Conservation (phyloP, 2,797 vertebrate genomes). For the Orientallactaga sibirica region DNA sequence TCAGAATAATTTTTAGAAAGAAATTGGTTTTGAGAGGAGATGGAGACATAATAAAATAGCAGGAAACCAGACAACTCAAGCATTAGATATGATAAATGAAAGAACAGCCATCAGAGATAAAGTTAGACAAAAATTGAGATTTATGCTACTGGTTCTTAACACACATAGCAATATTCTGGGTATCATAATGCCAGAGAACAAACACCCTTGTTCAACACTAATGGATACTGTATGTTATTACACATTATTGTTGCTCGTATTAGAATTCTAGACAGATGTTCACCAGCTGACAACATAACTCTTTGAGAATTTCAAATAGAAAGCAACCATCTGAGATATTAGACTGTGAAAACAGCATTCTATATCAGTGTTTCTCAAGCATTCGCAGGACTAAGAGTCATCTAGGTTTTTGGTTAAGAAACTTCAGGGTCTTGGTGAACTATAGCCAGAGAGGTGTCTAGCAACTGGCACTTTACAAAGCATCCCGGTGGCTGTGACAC, state of each 20-base stretch:
- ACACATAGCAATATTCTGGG: constrained; percentile 68
- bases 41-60: constrained; percentile 57
- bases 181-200: constrained; percentile 71
- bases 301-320: constrained; percentile 75
- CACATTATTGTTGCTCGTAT: constrained; percentile 68
- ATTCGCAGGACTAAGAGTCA: constrained; percentile 42
- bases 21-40: constrained; percentile 41
- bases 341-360: constrained; percentile 66
- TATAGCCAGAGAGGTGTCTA: not conserved
- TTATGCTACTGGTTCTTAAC: constrained; percentile 70
- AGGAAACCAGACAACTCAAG: constrained; percentile 61
- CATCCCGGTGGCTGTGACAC: not conserved
- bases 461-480: not conserved
- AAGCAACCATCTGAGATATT: constrained; percentile 67
- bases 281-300: constrained; percentile 79
- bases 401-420: not conserved
- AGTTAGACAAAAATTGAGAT: constrained; percentile 76
- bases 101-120: constrained; percentile 67
- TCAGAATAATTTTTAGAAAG: constrained; percentile 59
- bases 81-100: constrained; percentile 45
- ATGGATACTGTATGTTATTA: constrained; percentile 80
- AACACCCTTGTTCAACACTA: constrained; percentile 76
- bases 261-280: constrained; percentile 81
- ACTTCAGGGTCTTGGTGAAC: not conserved
- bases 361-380: constrained; percentile 62